Base-by-base conservation (phyloP, 2,113 vertebrate species). In the Chrysemys picta region DNA sequence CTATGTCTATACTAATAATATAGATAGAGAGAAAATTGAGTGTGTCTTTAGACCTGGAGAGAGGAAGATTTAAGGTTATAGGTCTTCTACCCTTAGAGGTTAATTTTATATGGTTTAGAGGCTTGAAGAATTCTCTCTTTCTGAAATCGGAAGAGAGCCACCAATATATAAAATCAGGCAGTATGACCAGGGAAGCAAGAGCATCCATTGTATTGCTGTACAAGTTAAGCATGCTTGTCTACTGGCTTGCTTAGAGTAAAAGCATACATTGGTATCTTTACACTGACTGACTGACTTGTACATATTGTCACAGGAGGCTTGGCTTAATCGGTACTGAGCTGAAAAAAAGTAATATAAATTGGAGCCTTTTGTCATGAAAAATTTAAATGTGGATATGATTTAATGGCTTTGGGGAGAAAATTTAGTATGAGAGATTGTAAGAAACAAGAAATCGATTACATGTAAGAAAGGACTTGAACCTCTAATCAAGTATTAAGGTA, bases 341-440 rank as follows among this genome's bases (percentile, higher is more conserved):
- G 95, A 88, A 89, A 91, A 65, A 93, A 97, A 82, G 95, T 96
- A 95, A 95, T 97, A 90, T 79, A 91, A 96, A 85, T 93, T 90
- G 87, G 94, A 97, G 97, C 91, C 89, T 94, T 96, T 97, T 94
- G 85, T 98, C 89, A 95, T 97, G 79, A 97, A 96, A 96, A 94
- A 94, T 96, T 86, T 96, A 96, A 92, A 72, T 96, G 49, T 95
- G 88, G 88, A 95, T 97, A 90, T 96, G 93, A 95, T 97, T 92
- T 93, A 98, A 97, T 98, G 96, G 93, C 97, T 97, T 95, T 50
- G 5, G 92, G 94, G 94, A 97, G 82, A 97, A 97, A 96, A 96
- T 83, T 93, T 85, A 76, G 50, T 19, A 1, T 96, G 82, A 79
- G 96, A 95, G 92, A 96, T 94, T 97, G 92, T 93, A 91, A 96